Base-by-base conservation (phyloP, 1,140 invertebrate species). In the Luehdorfia chinensis region DNA sequence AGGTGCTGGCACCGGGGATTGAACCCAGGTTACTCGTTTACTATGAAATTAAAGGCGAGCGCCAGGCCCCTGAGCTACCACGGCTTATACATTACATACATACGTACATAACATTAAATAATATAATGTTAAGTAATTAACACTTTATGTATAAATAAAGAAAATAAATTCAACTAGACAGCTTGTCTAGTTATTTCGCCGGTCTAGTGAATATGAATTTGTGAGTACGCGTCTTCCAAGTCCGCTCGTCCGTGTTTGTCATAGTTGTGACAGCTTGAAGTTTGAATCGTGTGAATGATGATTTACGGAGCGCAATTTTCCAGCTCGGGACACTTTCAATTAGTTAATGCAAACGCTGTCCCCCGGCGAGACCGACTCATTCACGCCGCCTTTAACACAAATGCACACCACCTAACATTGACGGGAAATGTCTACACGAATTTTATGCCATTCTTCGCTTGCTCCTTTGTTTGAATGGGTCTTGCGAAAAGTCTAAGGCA, bases 401-500 rank as follows among this genome's bases (percentile, higher is more conserved):
- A 3, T 5, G 34, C 34, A 37, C 34, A 37, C 34, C 34, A 16
- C 18, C 12, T 5, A 9, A 8, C 5, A 9, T 7, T 16, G 9
- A 37, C 34, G 34, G 18, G 34, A 37, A 37, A 8, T 9, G 34
- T 16, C 18, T 13, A 3, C 33, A 16, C 16, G 34, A n/a, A 16
- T n/a, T 37, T 30, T 43, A 18, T 43, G 27, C 25, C 9, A 30
- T 43, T 43, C 25, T 27, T 18, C 13, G 39, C n/a, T 30, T 25
- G 14, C 14, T 43, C 25, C 44, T 50, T 50, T 56, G 49, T 57
- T 57, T 28, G 9, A 41, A 31, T 36, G 34, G 30, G 31, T 47
- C 44, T 62, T 59, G 59, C 67, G 53, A 66, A 73, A 68, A 70
- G 61, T 56, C 50, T 52, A 59, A 61, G 47, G 39, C 57, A 55